A percentile compares a stretch with the other conserved stretches of the same genome.
Evolutionary conservation across 2,888 invertebrate species (phyloP).

Genomic region (Dicranocentrus wangi): DNA sequence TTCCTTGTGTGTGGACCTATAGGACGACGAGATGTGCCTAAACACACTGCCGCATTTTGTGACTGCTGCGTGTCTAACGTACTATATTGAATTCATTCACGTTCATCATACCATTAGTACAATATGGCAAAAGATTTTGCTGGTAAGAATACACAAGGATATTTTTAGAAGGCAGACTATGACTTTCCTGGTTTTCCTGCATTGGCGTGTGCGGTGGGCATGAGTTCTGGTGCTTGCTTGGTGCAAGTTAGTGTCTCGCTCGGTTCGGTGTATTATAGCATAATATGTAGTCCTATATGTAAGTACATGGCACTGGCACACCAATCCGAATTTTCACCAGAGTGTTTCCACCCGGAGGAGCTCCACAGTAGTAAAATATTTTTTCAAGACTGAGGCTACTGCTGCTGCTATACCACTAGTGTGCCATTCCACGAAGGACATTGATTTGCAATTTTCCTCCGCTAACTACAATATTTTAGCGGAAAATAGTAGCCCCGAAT

Average conservation of each 20-base stretch:
- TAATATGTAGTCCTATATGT: too few relatives aligned
- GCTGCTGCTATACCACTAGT: too few relatives aligned
- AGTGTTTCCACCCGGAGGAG: too few relatives aligned
- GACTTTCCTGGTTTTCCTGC: neutral
- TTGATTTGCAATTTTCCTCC: conserved; percentile 55
- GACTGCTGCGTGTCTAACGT: too few relatives aligned
- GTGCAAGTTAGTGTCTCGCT: too few relatives aligned
- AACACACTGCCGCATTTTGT: conserved; percentile 24
- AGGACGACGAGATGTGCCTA: conserved; percentile 10
- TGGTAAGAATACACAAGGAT: neutral
- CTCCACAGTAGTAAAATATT: too few relatives aligned
- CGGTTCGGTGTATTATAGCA: neutral
- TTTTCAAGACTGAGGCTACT: too few relatives aligned
- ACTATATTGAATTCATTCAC: neutral
- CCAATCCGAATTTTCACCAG: neutral
- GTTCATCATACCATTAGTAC: neutral
- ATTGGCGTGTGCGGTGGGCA: too few relatives aligned
- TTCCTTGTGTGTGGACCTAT: neutral
- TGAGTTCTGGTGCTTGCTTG: too few relatives aligned
- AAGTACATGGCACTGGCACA: too few relatives aligned
- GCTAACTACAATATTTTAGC: neutral
- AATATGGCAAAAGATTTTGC: too few relatives aligned
- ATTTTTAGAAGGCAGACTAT: neutral
- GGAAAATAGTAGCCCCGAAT: neutral
- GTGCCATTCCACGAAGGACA: conserved; percentile 51